phyloP scores from a whole-genome alignment of 2,888 invertebrate genomes.

The Drosophila leonis region DNA sequence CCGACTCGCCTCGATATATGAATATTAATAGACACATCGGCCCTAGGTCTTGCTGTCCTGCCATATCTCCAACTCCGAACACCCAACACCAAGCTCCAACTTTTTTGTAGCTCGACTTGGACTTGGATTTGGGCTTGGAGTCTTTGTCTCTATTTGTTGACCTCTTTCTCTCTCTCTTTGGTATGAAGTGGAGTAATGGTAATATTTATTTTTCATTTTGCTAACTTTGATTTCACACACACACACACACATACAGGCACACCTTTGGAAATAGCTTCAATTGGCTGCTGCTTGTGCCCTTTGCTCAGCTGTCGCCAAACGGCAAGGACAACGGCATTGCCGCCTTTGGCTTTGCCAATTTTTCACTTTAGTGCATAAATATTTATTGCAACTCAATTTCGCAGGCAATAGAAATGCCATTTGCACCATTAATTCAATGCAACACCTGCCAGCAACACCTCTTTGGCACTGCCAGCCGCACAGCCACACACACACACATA shows the following conservation, averaged over 20 bases:
- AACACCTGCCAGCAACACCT: slow-evolving; percentile 78
- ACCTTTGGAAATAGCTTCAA: neutral
- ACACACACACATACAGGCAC: slow-evolving; percentile 10
- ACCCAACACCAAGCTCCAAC: neutral
- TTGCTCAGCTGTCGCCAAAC: slow-evolving; percentile 46
- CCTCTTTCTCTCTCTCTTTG: neutral
- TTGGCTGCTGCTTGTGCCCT: slow-evolving; percentile 13
- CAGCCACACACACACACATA: slow-evolving; percentile 1
- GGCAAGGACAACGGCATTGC: slow-evolving; percentile 4
- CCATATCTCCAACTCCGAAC: neutral
- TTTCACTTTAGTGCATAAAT: slow-evolving; percentile 80
- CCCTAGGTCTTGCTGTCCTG: slow-evolving; percentile 29
- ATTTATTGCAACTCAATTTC: slow-evolving; percentile 80
- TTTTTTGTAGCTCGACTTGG: slow-evolving; percentile 6
- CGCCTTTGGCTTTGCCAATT: slow-evolving; percentile 75
- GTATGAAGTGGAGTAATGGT: slow-evolving; percentile 65
- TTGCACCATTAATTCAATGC: slow-evolving; percentile 81
- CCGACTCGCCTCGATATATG: slow-evolving; percentile 68
- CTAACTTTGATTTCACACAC: slow-evolving; percentile 65
- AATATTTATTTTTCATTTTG: slow-evolving; percentile 77
- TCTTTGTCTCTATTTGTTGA: slow-evolving; percentile 30
- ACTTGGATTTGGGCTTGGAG: slow-evolving; percentile 2
- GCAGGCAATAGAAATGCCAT: slow-evolving; percentile 81
- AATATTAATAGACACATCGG: slow-evolving; percentile 74
- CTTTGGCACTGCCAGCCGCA: slow-evolving; percentile 40